Base-by-base conservation (phyloP, 2,888 invertebrate species). In the Leptinotarsa rubiginosa region DNA sequence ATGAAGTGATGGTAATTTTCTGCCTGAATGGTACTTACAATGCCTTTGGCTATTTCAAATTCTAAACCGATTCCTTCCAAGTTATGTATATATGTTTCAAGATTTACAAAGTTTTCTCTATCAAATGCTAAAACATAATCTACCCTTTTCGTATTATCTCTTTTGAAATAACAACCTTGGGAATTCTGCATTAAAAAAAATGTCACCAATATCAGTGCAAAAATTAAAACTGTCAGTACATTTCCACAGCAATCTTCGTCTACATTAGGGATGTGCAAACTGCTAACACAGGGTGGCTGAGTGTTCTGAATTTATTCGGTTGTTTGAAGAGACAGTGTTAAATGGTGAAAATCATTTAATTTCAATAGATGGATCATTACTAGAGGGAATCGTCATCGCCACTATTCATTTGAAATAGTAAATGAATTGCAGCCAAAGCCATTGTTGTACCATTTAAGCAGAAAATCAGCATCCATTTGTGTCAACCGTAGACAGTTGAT, bases 111-210 rank as follows among this genome's bases (percentile, higher is more conserved):
- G 16, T 72, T 76, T 52, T 77, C 69, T 65, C 76, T 75, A 56
- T 75, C 67, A 16, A 75, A 49, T 49, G 76, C 78, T 15, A 82
- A 41, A 2, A 79, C 72, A 64, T 77, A 82, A 71, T 82, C 79
- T 12, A 73, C 56, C 22, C 4, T 74, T 64, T 70, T 69, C 68
- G 50, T 75, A 47, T 47, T 69, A 13, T 72, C 70, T 25, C 74
- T 71, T 12, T 66, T 62, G 49, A 75, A 75, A 20, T 59, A 69
- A 47, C 72, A 72, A 50, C 75, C 75, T 4, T 72, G 66, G 47
- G 20, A 52, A 7, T n/a, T 52, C n/a, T 52, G 52, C 41, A 52
- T 52, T 3, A 16, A 52, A 52, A n/a, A 16, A 15, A 52, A 2
- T 52, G 52, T 20, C 47, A n/a, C 41, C 41, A 31, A 20, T 64